Base-by-base conservation (phyloP, 2,888 invertebrate species). In the Cosmorhoe ocellata region DNA sequence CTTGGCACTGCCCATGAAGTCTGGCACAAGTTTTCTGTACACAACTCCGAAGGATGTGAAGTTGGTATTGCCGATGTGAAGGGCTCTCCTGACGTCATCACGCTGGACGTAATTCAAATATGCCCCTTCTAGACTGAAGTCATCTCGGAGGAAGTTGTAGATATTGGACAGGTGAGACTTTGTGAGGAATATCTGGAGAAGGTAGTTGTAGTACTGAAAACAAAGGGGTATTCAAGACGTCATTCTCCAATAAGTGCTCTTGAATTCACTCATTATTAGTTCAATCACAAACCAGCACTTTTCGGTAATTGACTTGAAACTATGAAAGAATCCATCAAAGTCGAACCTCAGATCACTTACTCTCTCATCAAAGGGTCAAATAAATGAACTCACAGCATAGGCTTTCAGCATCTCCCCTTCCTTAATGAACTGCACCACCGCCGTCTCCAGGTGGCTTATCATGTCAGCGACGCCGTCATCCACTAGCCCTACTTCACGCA, bases 1-100 rank as follows among this genome's bases (percentile, higher is more conserved):
- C 66, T 92, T 93, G 1, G 92, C 92, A 14, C 92, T 92, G 9
- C 79, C 81, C 91, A 92, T 91, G 58, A 92, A 91, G 64, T 92
- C 92, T 0, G 85, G 86, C 37, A 90, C 84, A 1, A 92, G 78
- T 51, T 88, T 88, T 34, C 80, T 72, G 49, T 91, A 91, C 11
- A 92, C 92, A 0, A 84, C 82, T 5, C 85, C 87, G 24, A 91
- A 88, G 0, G 89, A 85, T 0, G 90, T 85, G 61, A 91, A 91
- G 66, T 85, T 85, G 1, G 83, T 84, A 59, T 82, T 83, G 14
- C 92, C 92, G 0, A 92, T 91, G 57, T 92, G 91, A 0, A 92
- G 59, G 0, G 91, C 91, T n/a, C 76, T 74, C 1, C 91, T 77
- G 0, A 91, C 79, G 2, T 84, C 81, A 0, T 78, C 75, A 12